Evolutionary conservation across 2,797 vertebrate species (phyloP), one percentile per base, ranked within the genome.

Genomic region (Crocodylus rhombifer): DNA sequence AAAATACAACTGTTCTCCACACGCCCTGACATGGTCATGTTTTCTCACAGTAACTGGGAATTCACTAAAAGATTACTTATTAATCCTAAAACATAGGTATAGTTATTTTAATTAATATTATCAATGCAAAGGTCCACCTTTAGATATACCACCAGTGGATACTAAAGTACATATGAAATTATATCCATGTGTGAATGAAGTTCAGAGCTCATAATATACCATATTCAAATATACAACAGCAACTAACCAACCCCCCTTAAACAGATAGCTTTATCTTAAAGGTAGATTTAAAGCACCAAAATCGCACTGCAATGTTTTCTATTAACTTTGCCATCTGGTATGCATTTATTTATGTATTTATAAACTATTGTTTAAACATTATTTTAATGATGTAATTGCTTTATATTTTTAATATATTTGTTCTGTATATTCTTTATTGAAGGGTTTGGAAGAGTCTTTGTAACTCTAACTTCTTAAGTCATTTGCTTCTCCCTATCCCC

Each of bases 51-150:
- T 30, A 76, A 91, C 88, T 16, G 86, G 25, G 25, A 89, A 90
- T 92, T 83, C 76, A 67, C 79, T 81, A 51, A 92, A 95, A 95
- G 71, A 86, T 11, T 74, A 42, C 74, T 96, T 90, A 92, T 93
- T 73, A 87, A 64, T 65, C 76, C 94, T 90, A 42, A 87, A 95
- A 83, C 82, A 51, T 18, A 89, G 80, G 84, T 84, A 81, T 42
- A 84, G 77, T 64, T 82, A 65, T 14, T 92, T 89, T 92, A 92
- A 94, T 93, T 87, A 88, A 83, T 30, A 69, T 77, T 92, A 75
- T 14, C 5, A 26, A 25, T 56, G 81, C 25, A 80, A 80, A 86
- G 81, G n/a, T 0, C 63, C 63, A 36, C 17, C 42, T 25, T 42
- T 51, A 51, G 42, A 51, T 51, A 51, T 51, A 51, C 7, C 69